Evolutionary conservation across 2,113 vertebrate species (phyloP).

Genomic region (Gallinago undulata): DNA sequence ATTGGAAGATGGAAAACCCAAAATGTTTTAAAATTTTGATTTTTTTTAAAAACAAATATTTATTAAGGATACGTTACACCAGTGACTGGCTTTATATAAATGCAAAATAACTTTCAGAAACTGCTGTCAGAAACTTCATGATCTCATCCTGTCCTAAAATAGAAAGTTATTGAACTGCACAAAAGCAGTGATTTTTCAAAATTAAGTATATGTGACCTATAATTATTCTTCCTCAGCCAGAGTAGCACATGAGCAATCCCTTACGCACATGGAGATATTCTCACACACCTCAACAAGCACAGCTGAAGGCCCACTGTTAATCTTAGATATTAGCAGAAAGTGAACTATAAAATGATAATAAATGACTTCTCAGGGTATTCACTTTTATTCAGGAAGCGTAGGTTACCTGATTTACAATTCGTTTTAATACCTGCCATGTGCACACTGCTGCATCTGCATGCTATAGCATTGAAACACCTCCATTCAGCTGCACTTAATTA

Average conservation of each 20-base stretch:
- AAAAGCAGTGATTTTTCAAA: slow-evolving; percentile 32
- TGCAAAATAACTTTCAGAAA: slow-evolving; percentile 16
- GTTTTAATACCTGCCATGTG: slow-evolving; percentile 2
- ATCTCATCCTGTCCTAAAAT: not conserved
- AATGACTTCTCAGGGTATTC: not conserved
- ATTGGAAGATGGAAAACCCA: not conserved
- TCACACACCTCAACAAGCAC: not conserved
- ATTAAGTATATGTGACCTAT: slow-evolving; percentile 3
- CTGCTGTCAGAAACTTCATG: not conserved
- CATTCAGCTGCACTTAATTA: slow-evolving; percentile 14
- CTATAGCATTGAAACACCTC: not conserved
- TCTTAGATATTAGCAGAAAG: slow-evolving; percentile 11
- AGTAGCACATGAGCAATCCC: not conserved
- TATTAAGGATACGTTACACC: not conserved
- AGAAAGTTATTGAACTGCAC: not conserved
- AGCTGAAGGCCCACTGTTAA: not conserved
- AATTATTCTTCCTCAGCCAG: not conserved
- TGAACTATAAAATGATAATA: slow-evolving; percentile 21
- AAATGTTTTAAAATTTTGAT: not conserved
- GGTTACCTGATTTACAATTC: slow-evolving; percentile 7
- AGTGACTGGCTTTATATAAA: not conserved
- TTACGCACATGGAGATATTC: not conserved
- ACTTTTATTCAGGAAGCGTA: not conserved
- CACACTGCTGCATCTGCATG: not conserved
- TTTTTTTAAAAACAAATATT: not conserved